Base-by-base conservation (phyloP, 2,888 invertebrate genomes). In the Sinodicranocentrus sp. region DNA sequence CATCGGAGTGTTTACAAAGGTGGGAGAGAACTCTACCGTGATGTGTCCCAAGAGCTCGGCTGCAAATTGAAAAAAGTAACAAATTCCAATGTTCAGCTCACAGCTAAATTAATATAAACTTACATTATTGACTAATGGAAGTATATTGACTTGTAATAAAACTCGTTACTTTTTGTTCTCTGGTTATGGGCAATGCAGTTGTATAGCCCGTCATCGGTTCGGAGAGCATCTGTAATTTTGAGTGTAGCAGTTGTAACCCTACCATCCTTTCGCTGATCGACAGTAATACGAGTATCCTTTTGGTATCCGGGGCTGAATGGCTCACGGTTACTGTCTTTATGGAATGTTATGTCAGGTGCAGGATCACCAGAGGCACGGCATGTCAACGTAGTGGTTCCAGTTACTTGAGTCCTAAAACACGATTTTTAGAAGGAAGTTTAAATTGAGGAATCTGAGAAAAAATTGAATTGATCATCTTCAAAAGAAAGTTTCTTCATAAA, bases 281-380 rank as follows among this genome's bases (percentile, higher is more conserved):
- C 91, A 86, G 93, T 84, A 75, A 96, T 94, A 82, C 95, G 92
- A n/a, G n/a, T n/a, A n/a, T n/a, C n/a, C n/a, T n/a, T n/a, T 82
- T 94, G 93, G 89, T 95, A 94, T 71, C 93, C 91, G 88, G 95
- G 57, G 0, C 90, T 86, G 90, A 94, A 96, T 8, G 93, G 92
- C 84, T 93, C 93, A 3, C 91, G 91, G 63, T 91, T 92, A 84
- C 95, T 94, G 89, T 94, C 93, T 90, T 96, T 96, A 76, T 94
- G 93, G 91, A 97, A 97, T n/a, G 93, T 93, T 57, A 97, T 93
- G 52, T 89, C 89, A 0, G 97, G 97, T 13, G 94, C 93, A 0
- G 97, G 97, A 85, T 95, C 92, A 2, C 97, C 97, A 39, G 93
- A 93, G 0, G 95, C 94, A 89, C 94, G 94, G 90, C 97, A 97